Conservation (phyloP, 1,140 invertebrate species). For the Cydia amplana region DNA sequence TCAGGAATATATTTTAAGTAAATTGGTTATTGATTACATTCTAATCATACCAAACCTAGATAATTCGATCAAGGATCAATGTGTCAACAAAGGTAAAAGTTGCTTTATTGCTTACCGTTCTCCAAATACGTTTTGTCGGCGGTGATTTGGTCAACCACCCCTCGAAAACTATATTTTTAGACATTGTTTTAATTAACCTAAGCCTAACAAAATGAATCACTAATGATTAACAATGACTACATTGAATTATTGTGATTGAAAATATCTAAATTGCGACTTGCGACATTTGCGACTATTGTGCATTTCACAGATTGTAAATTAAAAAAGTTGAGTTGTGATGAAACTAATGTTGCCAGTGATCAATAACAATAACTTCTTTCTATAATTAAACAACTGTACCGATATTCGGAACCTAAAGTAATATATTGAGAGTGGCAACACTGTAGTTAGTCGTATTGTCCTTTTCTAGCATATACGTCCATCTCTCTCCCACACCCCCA, state of each 20-base stretch:
- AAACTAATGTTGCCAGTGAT: conserved; percentile 15
- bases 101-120: conserved; percentile 87
- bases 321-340: neutral
- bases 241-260: conserved; percentile 30
- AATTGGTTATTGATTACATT: conserved; percentile 25
- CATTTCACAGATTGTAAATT: conserved; percentile 14
- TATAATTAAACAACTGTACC: too few relatives aligned
- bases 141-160: conserved; percentile 96
- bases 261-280: conserved; percentile 1
- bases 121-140: conserved; percentile 91
- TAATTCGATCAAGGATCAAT: conserved; percentile 35
- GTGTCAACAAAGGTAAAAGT: conserved; percentile 62
- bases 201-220: conserved; percentile 58
- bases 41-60: conserved; percentile 31
- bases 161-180: conserved; percentile 82
- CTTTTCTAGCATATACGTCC: too few relatives aligned
- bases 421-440: too few relatives aligned
- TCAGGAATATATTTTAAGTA: conserved; percentile 29
- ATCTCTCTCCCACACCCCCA: too few relatives aligned
- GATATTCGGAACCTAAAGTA: too few relatives aligned
- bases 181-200: conserved; percentile 56
- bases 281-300: neutral
- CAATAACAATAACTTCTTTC: too few relatives aligned
- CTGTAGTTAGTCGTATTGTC: too few relatives aligned
- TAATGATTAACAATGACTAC: conserved; percentile 45